phyloP scores from a whole-genome alignment of 2,113 vertebrate genomes.

The Campylomormyrus numenius region DNA sequence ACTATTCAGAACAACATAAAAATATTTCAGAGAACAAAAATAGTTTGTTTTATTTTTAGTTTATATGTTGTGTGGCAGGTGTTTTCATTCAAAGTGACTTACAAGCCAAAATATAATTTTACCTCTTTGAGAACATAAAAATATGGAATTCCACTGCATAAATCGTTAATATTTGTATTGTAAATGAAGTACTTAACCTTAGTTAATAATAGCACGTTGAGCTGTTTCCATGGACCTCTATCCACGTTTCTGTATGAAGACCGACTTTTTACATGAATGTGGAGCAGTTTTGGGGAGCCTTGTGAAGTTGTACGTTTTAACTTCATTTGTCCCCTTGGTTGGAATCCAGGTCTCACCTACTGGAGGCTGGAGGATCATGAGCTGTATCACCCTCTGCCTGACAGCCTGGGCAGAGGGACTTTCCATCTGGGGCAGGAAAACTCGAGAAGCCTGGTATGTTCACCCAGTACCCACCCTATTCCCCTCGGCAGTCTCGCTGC shows the following conservation, averaged over 20 bases:
- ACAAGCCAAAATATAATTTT: background rate
- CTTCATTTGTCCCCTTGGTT: background rate
- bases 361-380: slow-evolving; percentile 84
- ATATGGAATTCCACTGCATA: background rate
- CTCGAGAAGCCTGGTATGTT: slow-evolving; percentile 60
- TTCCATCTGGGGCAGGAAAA: slow-evolving; percentile 50
- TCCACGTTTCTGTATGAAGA: background rate
- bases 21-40: background rate
- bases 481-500: background rate
- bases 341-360: slow-evolving; percentile 70
- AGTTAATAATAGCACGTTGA: background rate
- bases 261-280: background rate
- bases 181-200: background rate
- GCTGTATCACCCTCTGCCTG: slow-evolving; percentile 70
- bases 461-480: background rate
- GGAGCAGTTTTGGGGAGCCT: background rate
- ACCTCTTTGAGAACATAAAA: background rate
- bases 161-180: background rate
- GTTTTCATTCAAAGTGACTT: background rate
- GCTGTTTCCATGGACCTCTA: background rate
- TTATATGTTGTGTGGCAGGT: background rate
- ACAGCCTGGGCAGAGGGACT: slow-evolving; percentile 62
- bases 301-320: background rate
- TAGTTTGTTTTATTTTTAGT: background rate
- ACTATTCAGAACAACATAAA: background rate